Evolutionary conservation across 2,888 invertebrate genomes (phyloP), one percentile per base, ranked within the genome.

Genomic region (Neoitamus cyanurus): DNA sequence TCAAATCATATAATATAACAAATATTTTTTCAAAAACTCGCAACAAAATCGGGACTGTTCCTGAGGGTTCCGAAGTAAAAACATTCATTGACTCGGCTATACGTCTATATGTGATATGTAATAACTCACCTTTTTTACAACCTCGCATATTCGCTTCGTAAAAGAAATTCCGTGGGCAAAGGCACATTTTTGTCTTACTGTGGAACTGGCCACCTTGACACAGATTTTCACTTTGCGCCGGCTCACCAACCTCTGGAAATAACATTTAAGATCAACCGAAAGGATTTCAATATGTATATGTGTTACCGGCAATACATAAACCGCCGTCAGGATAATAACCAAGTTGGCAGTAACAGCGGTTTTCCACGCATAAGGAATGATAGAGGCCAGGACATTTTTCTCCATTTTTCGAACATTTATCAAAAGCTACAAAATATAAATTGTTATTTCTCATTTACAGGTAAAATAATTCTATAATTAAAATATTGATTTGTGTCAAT

Each of bases 81-180:
- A n/a, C n/a, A n/a, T n/a, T n/a, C n/a, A n/a, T n/a, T n/a, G n/a
- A n/a, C n/a, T n/a, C n/a, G n/a, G n/a, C 36, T 20, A 20, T 9
- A n/a, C n/a, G 28, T 20, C 5, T 20, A 58, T 11, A n/a, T 34
- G 11, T 30, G 1, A 77, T 31, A 78, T 31, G 11, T 6, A 69
- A 78, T 13, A 11, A 36, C 89, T 88, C 87, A 91, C 91, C 90
- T 89, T 91, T 91, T 86, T 89, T 88, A 85, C 91, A 91, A 68
- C 87, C 88, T 83, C 90, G 89, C 87, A 91, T 86, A 87, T 88
- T 90, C 25, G 88, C 87, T 83, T 90, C 89, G 86, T 89, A 90
- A 86, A 89, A 90, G 86, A 88, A 90, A 86, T 90, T 90, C 86
- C 88, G 89, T 88, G 89, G 89, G 89, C 91, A 91, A 87, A 88